Conservation (phyloP, 2,113 vertebrate genomes). For the Hippotragus niger region DNA sequence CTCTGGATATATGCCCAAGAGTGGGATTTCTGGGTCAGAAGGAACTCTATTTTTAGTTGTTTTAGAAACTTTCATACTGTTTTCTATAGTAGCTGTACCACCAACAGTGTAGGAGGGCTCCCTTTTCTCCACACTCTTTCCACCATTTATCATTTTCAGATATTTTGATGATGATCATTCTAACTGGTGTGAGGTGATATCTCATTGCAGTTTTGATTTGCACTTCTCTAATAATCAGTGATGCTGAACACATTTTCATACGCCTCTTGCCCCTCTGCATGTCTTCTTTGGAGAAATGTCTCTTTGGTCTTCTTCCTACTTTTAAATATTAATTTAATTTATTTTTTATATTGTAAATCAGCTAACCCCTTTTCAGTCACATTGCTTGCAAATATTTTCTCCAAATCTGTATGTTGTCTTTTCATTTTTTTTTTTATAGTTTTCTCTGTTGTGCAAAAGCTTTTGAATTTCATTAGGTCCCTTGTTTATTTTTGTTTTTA, state of each 20-base stretch:
- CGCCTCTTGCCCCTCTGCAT: not conserved
- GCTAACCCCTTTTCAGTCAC: not conserved
- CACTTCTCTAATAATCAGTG: not conserved
- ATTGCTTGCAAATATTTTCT: not conserved
- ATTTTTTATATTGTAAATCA: not conserved
- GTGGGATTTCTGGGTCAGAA: not conserved
- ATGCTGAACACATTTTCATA: not conserved
- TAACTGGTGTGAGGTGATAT: not conserved
- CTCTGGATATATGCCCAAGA: not conserved
- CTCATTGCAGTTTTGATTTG: not conserved
- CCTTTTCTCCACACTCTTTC: not conserved
- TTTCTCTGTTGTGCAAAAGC: not conserved
- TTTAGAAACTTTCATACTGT: not conserved
- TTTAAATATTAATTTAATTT: not conserved
- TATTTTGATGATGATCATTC: not conserved
- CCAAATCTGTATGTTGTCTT: not conserved
- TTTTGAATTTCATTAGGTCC: not conserved
- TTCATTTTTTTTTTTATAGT: not conserved
- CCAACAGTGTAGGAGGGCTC: not conserved
- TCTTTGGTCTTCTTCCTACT: not conserved
- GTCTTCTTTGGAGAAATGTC: not conserved
- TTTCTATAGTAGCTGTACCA: not conserved
- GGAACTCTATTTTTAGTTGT: not conserved
- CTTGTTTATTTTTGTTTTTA: not conserved
- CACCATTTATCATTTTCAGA: not conserved